Evolutionary conservation across 2,113 vertebrate genomes (phyloP).

Genomic region (Megaceryle maxima): DNA sequence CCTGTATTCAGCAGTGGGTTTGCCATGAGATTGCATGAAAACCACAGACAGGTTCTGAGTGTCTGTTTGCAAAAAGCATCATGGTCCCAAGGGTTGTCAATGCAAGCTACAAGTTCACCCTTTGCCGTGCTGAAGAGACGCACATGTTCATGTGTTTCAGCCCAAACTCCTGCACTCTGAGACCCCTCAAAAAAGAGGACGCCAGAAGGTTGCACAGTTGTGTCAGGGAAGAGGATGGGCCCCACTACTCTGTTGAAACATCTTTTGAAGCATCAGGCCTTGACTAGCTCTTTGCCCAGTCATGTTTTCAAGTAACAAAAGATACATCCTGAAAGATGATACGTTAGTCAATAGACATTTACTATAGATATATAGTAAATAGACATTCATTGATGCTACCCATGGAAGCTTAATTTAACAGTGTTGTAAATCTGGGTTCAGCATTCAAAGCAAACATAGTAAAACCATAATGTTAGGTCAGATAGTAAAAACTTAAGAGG

Average conservation of each 20-base stretch:
- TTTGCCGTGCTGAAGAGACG: background rate
- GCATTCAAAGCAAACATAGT: background rate
- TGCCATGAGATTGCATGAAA: background rate
- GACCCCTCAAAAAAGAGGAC: background rate
- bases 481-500: background rate
- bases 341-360: background rate
- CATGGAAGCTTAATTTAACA: background rate
- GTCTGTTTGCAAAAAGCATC: background rate
- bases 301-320: background rate
- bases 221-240: background rate
- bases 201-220: accelerated
- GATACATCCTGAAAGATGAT: background rate
- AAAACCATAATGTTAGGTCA: background rate
- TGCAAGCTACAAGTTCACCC: background rate
- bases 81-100: background rate
- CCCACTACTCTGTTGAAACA: background rate
- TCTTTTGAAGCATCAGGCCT: background rate
- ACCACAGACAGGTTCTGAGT: background rate
- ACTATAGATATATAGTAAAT: background rate
- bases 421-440: background rate
- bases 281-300: background rate
- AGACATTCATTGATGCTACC: background rate
- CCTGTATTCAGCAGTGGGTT: background rate
- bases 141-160: background rate
- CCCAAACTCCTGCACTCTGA: background rate